These are phyloP conservation scores for Galeopsomyia nigrocyanea DNA, from an alignment of 2,888 invertebrate species.

Conservation along the genomic window DNA sequence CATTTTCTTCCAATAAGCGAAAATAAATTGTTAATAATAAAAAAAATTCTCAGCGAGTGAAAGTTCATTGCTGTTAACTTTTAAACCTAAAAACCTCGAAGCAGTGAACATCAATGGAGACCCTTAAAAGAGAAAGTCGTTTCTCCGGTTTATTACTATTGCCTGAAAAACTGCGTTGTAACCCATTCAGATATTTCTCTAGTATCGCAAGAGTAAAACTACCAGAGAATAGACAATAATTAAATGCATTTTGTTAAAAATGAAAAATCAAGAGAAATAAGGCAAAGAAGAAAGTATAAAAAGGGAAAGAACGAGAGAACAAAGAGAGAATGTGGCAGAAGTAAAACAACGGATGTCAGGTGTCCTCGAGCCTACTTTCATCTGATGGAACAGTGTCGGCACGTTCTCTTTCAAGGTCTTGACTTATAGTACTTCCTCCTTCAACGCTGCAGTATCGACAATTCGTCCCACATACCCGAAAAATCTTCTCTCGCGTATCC, in stretches of 20 bases:
- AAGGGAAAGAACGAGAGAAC: background rate
- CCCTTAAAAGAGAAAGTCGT: conserved; percentile 43
- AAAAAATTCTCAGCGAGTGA: conserved; percentile 33
- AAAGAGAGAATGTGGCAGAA: background rate
- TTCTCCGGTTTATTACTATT: background rate
- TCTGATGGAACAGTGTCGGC: conserved; percentile 52
- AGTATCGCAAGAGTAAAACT: conserved; percentile 10
- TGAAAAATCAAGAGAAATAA: background rate
- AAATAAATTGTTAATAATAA: background rate
- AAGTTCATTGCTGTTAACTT: conserved; percentile 29
- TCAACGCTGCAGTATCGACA: conserved; percentile 40
- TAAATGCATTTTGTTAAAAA: conserved; percentile 14
- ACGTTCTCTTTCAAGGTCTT: conserved; percentile 64
- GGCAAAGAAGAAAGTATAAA: conserved; percentile 6
- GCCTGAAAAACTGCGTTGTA: conserved; percentile 1
- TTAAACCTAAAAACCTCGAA: conserved; percentile 26
- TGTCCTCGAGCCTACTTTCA: conserved; percentile 66
- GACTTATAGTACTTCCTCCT: conserved; percentile 48
- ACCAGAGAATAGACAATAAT: conserved; percentile 21
- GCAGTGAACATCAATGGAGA: conserved; percentile 10
- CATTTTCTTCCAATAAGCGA: no score
- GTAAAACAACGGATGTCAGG: conserved; percentile 37
- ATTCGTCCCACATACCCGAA: conserved; percentile 64
- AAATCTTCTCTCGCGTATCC: conserved; percentile 49
- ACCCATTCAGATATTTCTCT: conserved; percentile 6